Percentiles rank a stretch among this genome's conserved stretches.
Evolutionary conservation across 2,888 invertebrate genomes (phyloP).

Genomic region (Oxyteleia sp.): DNA sequence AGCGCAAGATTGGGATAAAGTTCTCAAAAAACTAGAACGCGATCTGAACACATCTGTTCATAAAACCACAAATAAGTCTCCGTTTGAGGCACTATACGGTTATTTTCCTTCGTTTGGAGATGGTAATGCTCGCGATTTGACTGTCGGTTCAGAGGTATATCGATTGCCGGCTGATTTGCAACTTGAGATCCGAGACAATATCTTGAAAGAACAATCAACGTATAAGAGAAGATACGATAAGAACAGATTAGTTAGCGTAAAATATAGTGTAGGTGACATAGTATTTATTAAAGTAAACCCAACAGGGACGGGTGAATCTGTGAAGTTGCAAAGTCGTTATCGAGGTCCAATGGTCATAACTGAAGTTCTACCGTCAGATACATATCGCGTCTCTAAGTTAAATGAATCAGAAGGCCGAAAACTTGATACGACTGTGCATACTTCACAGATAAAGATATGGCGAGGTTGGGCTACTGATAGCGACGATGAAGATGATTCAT

Average conservation of each 20-base stretch:
- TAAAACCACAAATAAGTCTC: slow-evolving; percentile 54
- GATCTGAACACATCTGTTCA: slow-evolving; percentile 13
- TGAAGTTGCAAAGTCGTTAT: background rate
- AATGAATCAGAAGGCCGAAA: background rate
- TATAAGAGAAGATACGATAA: slow-evolving; percentile 35
- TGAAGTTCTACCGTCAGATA: slow-evolving; percentile 11
- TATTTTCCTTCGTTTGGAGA: slow-evolving; percentile 44
- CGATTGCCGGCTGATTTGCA: no score
- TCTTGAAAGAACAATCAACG: slow-evolving; percentile 41
- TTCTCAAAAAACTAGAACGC: background rate
- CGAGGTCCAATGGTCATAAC: background rate
- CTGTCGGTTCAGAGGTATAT: background rate
- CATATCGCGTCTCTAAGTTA: slow-evolving; percentile 7
- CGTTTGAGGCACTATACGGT: slow-evolving; percentile 62
- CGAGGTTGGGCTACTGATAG: slow-evolving; percentile 3
- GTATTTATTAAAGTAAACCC: slow-evolving; percentile 31
- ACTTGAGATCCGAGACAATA: background rate
- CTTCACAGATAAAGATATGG: background rate
- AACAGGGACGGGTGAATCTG: background rate
- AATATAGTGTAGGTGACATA: slow-evolving; percentile 38
- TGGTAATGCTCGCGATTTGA: background rate
- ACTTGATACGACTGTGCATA: background rate
- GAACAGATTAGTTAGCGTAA: slow-evolving; percentile 34
- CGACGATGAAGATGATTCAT: background rate
- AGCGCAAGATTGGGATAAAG: background rate